Evolutionary conservation across 37 sponge, comb jelly and placozoan genomes (phyloP).

Genomic region (Axinella damicornis): DNA sequence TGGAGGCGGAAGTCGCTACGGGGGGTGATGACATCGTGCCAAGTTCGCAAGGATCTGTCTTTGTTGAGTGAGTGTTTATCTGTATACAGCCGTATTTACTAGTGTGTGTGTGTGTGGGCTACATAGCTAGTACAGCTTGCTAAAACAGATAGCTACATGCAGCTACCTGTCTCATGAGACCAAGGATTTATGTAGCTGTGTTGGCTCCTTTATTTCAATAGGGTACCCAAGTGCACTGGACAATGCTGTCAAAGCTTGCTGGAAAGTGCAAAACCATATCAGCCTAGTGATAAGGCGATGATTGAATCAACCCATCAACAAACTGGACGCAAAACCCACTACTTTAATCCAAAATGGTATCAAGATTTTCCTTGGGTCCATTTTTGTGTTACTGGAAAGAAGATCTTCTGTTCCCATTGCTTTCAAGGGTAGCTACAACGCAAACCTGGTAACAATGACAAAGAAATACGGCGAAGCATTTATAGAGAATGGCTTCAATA

Average conservation of each 20-base stretch:
- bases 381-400: conserved; percentile 21
- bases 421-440: background rate
- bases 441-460: background rate
- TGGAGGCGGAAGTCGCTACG: too few relatives aligned
- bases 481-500: conserved; percentile 19
- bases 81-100: too few relatives aligned
- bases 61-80: too few relatives aligned
- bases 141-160: too few relatives aligned
- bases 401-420: conserved; percentile 17
- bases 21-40: too few relatives aligned
- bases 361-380: conserved; percentile 15
- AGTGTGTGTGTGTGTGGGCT: too few relatives aligned
- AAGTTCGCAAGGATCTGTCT: too few relatives aligned
- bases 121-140: too few relatives aligned
- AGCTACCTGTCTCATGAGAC: too few relatives aligned
- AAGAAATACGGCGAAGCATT: conserved; percentile 8
- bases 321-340: conserved; percentile 16
- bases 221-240: background rate
- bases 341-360: conserved; percentile 30
- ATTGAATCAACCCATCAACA: conserved; percentile 11
- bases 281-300: conserved; percentile 9
- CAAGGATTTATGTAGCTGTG: too few relatives aligned
- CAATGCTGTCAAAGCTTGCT: background rate
- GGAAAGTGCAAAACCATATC: background rate
- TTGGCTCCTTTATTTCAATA: too few relatives aligned